Conservation (phyloP, 1,140 invertebrate genomes). For the Dreissena polymorpha region DNA sequence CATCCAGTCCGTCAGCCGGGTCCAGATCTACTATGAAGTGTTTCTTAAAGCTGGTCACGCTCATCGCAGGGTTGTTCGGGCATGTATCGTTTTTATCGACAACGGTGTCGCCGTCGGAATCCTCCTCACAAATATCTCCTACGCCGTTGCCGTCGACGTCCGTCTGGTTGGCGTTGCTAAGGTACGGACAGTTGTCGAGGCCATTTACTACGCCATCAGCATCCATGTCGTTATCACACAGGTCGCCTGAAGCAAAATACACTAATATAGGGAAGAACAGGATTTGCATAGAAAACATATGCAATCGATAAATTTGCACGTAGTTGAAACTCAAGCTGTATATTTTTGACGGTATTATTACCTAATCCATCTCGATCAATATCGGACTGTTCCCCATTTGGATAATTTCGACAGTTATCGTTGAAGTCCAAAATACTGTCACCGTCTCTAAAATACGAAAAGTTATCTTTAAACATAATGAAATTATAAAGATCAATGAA, state of each 20-base stretch:
- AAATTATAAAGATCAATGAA: background rate
- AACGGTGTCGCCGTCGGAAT: constrained; percentile 59
- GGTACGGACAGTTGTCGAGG: constrained; percentile 85
- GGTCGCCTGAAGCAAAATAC: constrained; percentile 83
- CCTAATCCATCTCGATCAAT: constrained; percentile 31
- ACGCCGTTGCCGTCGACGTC: constrained; percentile 46
- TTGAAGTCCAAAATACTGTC: constrained; percentile 33
- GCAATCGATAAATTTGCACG: background rate
- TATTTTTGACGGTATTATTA: constrained; percentile 1
- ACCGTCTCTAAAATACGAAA: constrained; percentile 29
- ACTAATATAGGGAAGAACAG: background rate
- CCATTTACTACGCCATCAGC: constrained; percentile 86
- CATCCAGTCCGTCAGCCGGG: background rate
- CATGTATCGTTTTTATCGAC: constrained; percentile 57
- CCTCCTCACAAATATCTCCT: constrained; percentile 63
- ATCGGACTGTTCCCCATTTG: constrained; percentile 50
- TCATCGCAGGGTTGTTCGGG: constrained; percentile 50
- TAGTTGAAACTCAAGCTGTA: background rate
- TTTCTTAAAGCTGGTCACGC: constrained; percentile 35
- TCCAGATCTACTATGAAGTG: constrained; percentile 54
- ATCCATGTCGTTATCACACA: constrained; percentile 93
- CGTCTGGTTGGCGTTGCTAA: constrained; percentile 77
- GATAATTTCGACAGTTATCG: constrained; percentile 40
- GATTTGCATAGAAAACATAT: background rate
- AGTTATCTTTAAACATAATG: too few species aligned